Evolutionary conservation across 2,888 invertebrate species (phyloP).

Genomic region (Coremacera marginata): DNA sequence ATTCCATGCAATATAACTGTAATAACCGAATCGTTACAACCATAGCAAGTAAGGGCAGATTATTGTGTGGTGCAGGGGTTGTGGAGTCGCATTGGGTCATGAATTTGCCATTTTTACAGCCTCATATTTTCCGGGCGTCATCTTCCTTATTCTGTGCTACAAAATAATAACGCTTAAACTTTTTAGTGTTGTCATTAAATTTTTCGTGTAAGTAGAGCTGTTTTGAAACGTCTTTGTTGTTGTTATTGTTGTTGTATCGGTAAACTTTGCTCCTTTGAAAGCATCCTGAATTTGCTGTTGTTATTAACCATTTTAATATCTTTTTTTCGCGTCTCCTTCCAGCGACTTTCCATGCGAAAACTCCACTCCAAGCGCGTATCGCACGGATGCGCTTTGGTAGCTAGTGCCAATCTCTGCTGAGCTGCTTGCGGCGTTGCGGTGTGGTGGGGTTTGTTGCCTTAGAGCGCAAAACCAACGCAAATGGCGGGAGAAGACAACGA

Average conservation of each 20-base stretch:
- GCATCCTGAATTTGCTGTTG: constrained; percentile 40
- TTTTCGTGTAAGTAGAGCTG: constrained; percentile 64
- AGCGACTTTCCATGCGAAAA: constrained; percentile 18
- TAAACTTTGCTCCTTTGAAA: constrained; percentile 35
- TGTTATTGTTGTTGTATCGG: constrained; percentile 34
- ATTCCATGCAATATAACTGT: constrained; percentile 64
- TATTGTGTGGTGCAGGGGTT: constrained; percentile 56
- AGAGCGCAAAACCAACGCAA: neutral
- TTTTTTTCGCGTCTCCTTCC: constrained; percentile 37
- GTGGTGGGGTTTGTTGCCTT: neutral
- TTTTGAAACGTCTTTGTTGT: constrained; percentile 36
- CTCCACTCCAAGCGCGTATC: constrained; percentile 18
- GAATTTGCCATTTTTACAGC: constrained; percentile 70
- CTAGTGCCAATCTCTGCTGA: constrained; percentile 1
- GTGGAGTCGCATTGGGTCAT: constrained; percentile 60
- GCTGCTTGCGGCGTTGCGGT: neutral
- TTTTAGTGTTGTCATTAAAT: constrained; percentile 70
- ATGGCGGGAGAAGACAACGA: constrained; percentile 17
- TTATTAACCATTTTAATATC: constrained; percentile 47
- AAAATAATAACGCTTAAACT: constrained; percentile 69
- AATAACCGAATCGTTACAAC: constrained; percentile 62
- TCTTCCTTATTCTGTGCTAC: constrained; percentile 62
- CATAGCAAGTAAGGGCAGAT: constrained; percentile 42
- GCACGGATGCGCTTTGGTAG: constrained; percentile 33
- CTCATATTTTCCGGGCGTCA: constrained; percentile 62